Evolutionary conservation across 2,113 vertebrate genomes (phyloP).

Genomic region (Capreolus pygargus): DNA sequence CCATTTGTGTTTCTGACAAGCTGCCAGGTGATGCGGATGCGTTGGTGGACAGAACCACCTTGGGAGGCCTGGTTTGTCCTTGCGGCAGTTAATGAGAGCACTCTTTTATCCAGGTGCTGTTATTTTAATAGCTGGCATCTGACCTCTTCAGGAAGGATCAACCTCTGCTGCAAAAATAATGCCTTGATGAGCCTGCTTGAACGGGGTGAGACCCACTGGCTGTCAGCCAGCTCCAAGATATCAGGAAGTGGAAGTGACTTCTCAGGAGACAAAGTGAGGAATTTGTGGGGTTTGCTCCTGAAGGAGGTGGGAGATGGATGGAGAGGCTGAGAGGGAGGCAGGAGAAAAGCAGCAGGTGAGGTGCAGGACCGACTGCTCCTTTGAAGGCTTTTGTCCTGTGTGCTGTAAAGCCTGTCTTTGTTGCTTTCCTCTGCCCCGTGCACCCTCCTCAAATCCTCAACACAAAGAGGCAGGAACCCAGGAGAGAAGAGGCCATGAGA

Average conservation of each 20-base stretch:
- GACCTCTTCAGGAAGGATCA: background rate
- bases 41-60: background rate
- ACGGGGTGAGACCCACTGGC: background rate
- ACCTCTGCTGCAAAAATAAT: background rate
- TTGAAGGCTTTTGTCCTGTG: background rate
- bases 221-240: background rate
- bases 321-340: background rate
- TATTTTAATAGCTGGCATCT: background rate
- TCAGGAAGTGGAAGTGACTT: background rate
- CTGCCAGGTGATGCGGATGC: background rate
- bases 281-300: background rate
- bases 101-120: background rate
- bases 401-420: background rate
- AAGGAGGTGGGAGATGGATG: background rate
- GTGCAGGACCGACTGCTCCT: rapidly evolving
- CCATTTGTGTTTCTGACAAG: background rate
- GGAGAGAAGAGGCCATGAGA: background rate
- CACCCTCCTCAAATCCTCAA: background rate
- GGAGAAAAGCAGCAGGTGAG: background rate
- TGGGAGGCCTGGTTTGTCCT: background rate
- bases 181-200: background rate
- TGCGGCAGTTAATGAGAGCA: background rate
- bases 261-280: background rate
- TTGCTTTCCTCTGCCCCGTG: background rate
- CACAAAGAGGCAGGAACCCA: background rate